Percentiles rank a stretch among this genome's conserved stretches.
Evolutionary conservation across 2,113 vertebrate genomes (phyloP).

Genomic region (Salvelinus fontinalis): DNA sequence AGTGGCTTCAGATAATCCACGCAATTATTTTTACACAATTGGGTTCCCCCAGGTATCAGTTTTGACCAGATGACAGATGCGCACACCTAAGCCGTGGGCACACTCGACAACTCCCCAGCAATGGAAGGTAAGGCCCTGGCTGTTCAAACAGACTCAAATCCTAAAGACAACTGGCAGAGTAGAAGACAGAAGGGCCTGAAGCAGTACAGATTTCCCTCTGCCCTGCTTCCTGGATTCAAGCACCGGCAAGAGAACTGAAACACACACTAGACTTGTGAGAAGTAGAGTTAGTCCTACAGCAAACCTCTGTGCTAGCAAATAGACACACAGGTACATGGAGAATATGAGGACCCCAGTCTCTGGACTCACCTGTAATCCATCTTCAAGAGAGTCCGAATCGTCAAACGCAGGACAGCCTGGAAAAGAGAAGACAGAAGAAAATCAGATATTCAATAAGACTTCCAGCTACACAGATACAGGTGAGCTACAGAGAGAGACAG

Average conservation of each 20-base stretch:
- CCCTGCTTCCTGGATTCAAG: not conserved
- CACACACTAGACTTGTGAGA: not conserved
- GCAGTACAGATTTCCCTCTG: not conserved
- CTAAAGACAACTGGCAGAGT: not conserved
- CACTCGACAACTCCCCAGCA: not conserved
- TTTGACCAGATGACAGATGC: not conserved
- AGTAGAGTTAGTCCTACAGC: too few species aligned
- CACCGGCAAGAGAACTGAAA: not conserved
- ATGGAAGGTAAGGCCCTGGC: not conserved
- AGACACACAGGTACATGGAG: too few species aligned
- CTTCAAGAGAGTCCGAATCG: slow-evolving; percentile 81
- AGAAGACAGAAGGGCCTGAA: not conserved
- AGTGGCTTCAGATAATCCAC: not conserved
- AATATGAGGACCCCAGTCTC: too few species aligned
- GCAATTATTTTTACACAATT: not conserved
- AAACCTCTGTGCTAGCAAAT: too few species aligned
- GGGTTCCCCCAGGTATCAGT: not conserved
- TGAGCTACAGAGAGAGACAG: not conserved
- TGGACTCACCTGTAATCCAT: slow-evolving; percentile 84
- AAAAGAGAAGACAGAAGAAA: slow-evolving; percentile 7
- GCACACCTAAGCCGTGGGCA: not conserved
- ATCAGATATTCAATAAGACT: not conserved
- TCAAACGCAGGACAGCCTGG: slow-evolving; percentile 82
- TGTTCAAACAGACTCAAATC: not conserved
- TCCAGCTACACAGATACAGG: not conserved